These are phyloP conservation scores for Idaea biselata DNA, from an alignment of 2,888 invertebrate species.

Conservation along the genomic window DNA sequence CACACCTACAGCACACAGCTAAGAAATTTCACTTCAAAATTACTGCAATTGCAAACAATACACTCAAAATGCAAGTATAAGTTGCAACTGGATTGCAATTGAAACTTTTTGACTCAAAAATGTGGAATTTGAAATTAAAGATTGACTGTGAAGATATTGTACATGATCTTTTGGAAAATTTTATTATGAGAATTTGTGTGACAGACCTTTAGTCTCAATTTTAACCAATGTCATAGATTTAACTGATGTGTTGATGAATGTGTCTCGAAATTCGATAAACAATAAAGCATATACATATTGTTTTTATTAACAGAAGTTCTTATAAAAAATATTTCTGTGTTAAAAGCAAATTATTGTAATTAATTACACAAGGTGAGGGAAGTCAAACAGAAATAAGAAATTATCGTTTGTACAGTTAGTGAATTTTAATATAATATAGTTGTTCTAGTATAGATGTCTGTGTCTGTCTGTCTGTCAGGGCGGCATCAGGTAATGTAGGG, in stretches of 20 bases:
- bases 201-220: neutral
- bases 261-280: neutral
- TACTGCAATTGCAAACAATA: too few relatives aligned
- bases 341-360: neutral
- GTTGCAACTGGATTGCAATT: too few relatives aligned
- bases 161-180: too few relatives aligned
- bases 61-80: too few relatives aligned
- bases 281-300: neutral
- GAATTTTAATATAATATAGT: slow-evolving; percentile 32
- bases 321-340: neutral
- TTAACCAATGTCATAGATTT: neutral
- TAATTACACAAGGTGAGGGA: slow-evolving; percentile 21
- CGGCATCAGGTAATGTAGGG: neutral
- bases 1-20: too few relatives aligned
- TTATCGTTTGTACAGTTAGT: slow-evolving; percentile 33
- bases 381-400: slow-evolving; percentile 11
- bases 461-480: neutral
- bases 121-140: too few relatives aligned
- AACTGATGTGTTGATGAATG: neutral
- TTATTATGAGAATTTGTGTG: too few relatives aligned
- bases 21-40: too few relatives aligned
- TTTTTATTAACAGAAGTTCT: neutral
- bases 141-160: too few relatives aligned
- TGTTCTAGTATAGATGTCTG: slow-evolving; percentile 14
- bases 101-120: too few relatives aligned